These are phyloP conservation scores for Cygnus olor DNA, from an alignment of 2,797 vertebrate genomes.

Conservation along the genomic window DNA sequence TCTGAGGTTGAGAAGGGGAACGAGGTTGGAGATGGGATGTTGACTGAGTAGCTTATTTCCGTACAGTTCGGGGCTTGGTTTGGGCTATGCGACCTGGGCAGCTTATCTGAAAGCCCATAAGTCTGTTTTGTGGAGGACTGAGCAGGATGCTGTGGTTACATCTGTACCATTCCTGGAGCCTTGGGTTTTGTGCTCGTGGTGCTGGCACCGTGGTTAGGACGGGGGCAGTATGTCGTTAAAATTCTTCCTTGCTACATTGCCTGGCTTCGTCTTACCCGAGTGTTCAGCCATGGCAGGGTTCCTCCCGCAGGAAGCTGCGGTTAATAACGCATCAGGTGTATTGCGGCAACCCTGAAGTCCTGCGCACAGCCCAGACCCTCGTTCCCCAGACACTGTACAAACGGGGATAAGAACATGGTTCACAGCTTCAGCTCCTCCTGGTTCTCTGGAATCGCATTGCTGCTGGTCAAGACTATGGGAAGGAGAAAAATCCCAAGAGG, in stretches of 20 bases:
- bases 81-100: not conserved
- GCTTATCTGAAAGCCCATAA: not conserved
- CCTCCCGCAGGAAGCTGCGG: not conserved
- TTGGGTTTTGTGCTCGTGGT: not conserved
- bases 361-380: not conserved
- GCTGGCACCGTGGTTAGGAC: not conserved
- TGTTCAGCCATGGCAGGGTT: not conserved
- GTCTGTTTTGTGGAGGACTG: not conserved
- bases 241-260: not conserved
- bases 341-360: not conserved
- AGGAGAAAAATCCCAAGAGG: slow-evolving; percentile 17
- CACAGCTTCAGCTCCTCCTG: not conserved
- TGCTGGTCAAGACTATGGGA: not conserved
- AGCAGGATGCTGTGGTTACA: not conserved
- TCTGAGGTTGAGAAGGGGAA: not conserved
- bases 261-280: not conserved
- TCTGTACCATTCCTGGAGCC: not conserved
- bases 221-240: not conserved
- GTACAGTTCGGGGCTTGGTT: not conserved
- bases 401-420: not conserved
- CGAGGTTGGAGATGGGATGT: not conserved
- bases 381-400: not conserved
- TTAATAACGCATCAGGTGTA: not conserved
- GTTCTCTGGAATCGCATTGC: slow-evolving; percentile 6
- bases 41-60: not conserved